Evolutionary conservation across 1,140 invertebrate genomes (phyloP).

Genomic region (Ceratina calcarata): DNA sequence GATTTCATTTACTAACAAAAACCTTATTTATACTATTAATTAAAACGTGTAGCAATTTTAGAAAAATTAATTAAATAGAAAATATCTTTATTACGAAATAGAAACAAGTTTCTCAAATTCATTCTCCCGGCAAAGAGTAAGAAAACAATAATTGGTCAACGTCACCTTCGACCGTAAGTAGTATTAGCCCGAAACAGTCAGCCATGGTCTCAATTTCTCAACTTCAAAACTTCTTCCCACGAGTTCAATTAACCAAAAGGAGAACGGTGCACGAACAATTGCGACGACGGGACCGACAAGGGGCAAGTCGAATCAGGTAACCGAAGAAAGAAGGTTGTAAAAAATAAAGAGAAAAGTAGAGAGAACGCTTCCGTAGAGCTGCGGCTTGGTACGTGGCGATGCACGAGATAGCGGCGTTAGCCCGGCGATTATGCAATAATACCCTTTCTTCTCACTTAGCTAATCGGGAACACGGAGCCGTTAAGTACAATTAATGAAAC

Average conservation of each 20-base stretch:
- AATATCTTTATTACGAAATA: too few species aligned
- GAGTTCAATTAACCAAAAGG: not conserved
- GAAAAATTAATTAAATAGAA: too few species aligned
- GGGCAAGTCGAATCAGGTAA: not conserved
- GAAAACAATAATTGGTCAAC: not conserved
- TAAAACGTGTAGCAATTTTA: too few species aligned
- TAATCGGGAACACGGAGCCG: slow-evolving; percentile 23
- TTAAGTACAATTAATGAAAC: slow-evolving; percentile 44
- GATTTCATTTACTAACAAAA: too few species aligned
- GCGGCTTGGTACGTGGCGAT: not conserved
- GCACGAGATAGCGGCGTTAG: slow-evolving; percentile 11
- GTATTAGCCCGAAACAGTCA: not conserved
- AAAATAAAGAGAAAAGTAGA: too few species aligned
- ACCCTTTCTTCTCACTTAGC: slow-evolving; percentile 5
- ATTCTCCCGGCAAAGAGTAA: not conserved
- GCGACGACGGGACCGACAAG: not conserved
- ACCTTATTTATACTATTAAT: too few species aligned
- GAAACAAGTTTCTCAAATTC: too few species aligned
- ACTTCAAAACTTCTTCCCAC: not conserved
- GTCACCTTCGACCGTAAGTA: not conserved
- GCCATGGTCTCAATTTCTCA: not conserved
- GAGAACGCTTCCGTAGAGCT: not conserved
- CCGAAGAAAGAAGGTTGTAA: not conserved
- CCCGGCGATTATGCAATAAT: slow-evolving; percentile 33
- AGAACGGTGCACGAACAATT: not conserved